Percentiles rank a stretch among this genome's conserved stretches.
Conservation (phyloP, 2,888 invertebrate genomes). For the Dione juno region DNA sequence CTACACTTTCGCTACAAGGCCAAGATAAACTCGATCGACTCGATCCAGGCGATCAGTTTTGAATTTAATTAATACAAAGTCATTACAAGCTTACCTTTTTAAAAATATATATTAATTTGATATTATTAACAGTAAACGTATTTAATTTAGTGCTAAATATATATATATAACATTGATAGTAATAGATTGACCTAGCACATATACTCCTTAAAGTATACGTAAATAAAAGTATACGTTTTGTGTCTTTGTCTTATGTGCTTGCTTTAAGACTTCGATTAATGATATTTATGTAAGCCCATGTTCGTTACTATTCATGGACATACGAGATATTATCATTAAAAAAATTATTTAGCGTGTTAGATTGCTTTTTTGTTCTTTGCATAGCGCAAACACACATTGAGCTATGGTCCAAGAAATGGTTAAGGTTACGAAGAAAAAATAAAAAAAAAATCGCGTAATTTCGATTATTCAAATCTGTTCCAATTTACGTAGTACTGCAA, state of each 20-base stretch:
- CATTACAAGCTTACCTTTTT: no score
- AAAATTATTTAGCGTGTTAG: not conserved
- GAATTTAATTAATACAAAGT: not conserved
- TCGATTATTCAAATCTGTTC: conserved; percentile 34
- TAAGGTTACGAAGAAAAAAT: not conserved
- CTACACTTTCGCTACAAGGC: not conserved
- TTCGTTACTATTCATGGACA: no score
- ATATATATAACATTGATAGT: no score
- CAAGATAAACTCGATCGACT: not conserved
- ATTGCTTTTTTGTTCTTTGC: not conserved
- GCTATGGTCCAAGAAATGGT: not conserved
- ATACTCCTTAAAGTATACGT: no score
- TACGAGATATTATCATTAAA: no score
- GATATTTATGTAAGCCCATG: no score
- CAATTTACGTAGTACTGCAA: conserved; percentile 37
- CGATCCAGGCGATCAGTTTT: not conserved
- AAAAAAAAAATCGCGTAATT: conserved; percentile 21
- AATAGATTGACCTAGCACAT: no score
- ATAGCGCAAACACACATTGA: not conserved
- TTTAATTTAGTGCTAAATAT: no score
- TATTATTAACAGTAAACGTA: no score
- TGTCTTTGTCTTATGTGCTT: not conserved
- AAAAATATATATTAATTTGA: no score
- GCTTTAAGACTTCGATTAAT: no score
- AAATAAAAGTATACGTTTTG: no score